Base-by-base conservation (phyloP, 2,888 invertebrate species). In the Gymnoscelis rufifasciata region DNA sequence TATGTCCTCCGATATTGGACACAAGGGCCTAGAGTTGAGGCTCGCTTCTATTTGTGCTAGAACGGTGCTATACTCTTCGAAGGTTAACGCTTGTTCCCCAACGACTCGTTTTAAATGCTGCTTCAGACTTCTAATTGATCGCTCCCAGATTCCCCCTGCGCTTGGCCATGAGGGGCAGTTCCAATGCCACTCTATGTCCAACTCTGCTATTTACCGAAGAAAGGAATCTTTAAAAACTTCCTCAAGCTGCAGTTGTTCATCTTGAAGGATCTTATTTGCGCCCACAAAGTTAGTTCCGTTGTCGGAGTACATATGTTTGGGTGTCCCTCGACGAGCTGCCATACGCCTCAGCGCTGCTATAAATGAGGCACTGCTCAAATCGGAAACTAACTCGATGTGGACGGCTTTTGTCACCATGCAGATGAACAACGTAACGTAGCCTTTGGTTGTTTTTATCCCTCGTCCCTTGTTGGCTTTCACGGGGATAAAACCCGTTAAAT, bases 91-190 rank as follows among this genome's bases (percentile, higher is more conserved):
- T 28, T 47, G 35, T 11, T 47, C 26, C 2, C 42, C 42, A 8
- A 47, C 6, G 7, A 47, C 43, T 38, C 38, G 23, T 24, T 42
- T 42, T 0, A 41, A 27, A n/a, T 47, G 41, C 7, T 11, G 14
- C 30, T 57, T 61, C 0, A 51, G n/a, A 13, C 51, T 45, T 14
- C 41, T 43, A 0, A 58, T 46, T 0, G 52, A 47, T 2, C 38
- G 6, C 37, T 60, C 57, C 53, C 54, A 56, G 2, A 52, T 11
- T 0, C 58, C 56, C 8, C 26, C 26, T 8, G 26, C 26, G 8
- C 7, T 26, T 7, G 26, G 26, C 26, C 26, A 26, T 2, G 5
- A 6, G 6, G 26, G 26, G 1, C 3, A 3, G 26, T 26, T 26
- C 1, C 1, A 26, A 26, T 26, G 26, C 26, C 26, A 26, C 7